Conservation (phyloP, 2,797 vertebrate genomes). For the Sebastes iracundus region DNA sequence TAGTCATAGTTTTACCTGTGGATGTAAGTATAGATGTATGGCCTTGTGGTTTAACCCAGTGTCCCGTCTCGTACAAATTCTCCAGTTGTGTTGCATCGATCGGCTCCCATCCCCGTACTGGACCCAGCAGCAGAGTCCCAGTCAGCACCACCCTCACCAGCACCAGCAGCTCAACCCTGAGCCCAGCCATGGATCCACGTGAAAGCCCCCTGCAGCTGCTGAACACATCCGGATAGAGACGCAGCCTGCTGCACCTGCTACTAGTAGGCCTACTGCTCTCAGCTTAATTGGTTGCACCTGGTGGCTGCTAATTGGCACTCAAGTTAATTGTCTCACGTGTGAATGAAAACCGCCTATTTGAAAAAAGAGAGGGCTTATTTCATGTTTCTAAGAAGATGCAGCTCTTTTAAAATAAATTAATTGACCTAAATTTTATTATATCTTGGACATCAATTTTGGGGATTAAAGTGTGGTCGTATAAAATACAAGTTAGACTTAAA, state of each 20-base stretch:
- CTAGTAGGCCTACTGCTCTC: neutral
- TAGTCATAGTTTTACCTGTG: neutral
- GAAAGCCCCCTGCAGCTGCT: neutral
- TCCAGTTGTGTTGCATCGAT: neutral
- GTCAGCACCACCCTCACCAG: slow-evolving; percentile 26
- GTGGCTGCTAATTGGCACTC: neutral
- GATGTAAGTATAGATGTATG: accelerated
- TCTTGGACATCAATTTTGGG: neutral
- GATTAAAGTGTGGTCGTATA: neutral
- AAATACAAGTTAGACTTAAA: neutral
- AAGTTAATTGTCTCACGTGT: neutral
- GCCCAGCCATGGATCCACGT: slow-evolving; percentile 53
- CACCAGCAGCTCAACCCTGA: slow-evolving; percentile 20
- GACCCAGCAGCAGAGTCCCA: slow-evolving; percentile 26
- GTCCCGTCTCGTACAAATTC: neutral
- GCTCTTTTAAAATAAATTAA: neutral
- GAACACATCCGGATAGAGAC: neutral
- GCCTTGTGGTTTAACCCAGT: neutral
- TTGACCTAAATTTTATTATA: neutral
- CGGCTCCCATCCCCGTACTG: slow-evolving; percentile 23
- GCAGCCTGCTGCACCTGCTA: accelerated
- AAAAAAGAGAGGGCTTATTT: neutral
- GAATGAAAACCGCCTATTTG: neutral
- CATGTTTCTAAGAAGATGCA: neutral
- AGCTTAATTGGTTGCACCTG: slow-evolving; percentile 45